These are phyloP conservation scores for Cyanistes caeruleus DNA, from an alignment of 2,113 vertebrate genomes.

Conservation along the genomic window DNA sequence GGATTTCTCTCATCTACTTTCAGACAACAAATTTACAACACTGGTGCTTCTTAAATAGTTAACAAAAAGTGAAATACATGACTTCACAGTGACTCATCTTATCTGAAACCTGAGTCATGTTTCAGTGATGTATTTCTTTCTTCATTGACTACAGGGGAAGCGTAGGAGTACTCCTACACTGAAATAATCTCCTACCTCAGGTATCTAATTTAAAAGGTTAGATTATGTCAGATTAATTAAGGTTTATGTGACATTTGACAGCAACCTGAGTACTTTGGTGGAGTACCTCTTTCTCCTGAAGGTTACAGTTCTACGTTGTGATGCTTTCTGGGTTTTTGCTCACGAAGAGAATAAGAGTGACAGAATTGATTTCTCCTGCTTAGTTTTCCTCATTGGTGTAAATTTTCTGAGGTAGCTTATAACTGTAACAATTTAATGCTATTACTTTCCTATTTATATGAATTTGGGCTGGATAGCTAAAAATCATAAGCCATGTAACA, in stretches of 20 bases:
- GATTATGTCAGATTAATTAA: slow-evolving; percentile 41
- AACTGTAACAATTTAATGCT: background rate
- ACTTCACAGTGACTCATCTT: slow-evolving; percentile 17
- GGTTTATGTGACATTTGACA: slow-evolving; percentile 31
- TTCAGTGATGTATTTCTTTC: slow-evolving; percentile 20
- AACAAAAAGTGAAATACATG: slow-evolving; percentile 16
- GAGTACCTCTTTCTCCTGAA: background rate
- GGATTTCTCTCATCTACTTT: background rate
- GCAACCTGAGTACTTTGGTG: background rate
- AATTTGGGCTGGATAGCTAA: background rate
- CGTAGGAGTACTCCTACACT: slow-evolving; percentile 19
- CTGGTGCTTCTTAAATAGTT: slow-evolving; percentile 32
- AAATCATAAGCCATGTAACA: background rate
- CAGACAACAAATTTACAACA: background rate
- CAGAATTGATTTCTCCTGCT: background rate
- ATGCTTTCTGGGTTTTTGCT: background rate
- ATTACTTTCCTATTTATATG: background rate
- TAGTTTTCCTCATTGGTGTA: background rate
- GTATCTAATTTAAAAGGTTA: slow-evolving; percentile 23
- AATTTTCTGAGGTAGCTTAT: background rate
- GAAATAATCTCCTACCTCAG: slow-evolving; percentile 17
- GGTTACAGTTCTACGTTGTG: background rate
- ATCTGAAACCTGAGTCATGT: slow-evolving; percentile 49
- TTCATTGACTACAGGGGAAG: slow-evolving; percentile 55
- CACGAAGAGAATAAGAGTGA: background rate